Percentiles rank a stretch among this genome's conserved stretches.
These are phyloP conservation scores for Falco columbarius DNA, from an alignment of 2,797 vertebrate species.

Conservation along the genomic window DNA sequence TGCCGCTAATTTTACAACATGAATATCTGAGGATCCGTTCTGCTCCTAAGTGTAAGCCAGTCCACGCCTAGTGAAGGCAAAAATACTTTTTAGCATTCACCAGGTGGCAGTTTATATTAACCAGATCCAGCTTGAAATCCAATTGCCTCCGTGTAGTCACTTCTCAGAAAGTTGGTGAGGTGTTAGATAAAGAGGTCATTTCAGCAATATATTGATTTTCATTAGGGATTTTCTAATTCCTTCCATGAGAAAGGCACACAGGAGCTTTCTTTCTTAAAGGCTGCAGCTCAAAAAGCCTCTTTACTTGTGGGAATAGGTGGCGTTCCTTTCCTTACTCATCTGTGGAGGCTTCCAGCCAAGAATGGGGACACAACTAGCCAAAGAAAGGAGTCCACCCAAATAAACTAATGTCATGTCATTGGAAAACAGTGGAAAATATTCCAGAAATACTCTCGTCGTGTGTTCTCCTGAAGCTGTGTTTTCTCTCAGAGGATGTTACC, in stretches of 20 bases:
- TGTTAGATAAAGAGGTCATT: not conserved
- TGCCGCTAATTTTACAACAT: not conserved
- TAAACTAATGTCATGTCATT: not conserved
- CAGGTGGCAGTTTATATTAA: conserved; percentile 19
- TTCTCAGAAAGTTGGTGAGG: not conserved
- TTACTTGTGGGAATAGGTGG: conserved; percentile 13
- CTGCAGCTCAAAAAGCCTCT: not conserved
- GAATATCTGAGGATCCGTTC: not conserved
- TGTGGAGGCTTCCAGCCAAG: not conserved
- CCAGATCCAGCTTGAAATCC: not conserved
- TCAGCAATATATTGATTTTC: conserved; percentile 6
- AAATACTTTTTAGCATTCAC: not conserved
- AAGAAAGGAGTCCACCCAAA: conserved; percentile 13
- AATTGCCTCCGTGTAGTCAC: not conserved
- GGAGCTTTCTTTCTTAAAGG: not conserved
- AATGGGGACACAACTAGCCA: not conserved
- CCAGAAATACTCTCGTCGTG: not conserved
- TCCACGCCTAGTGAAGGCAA: not conserved
- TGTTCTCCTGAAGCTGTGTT: not conserved
- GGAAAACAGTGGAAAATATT: conserved; percentile 21
- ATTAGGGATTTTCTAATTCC: conserved; percentile 1
- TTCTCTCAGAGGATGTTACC: not conserved
- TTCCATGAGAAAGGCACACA: not conserved
- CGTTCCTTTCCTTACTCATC: conserved; percentile 14
- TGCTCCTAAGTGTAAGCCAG: not conserved